phyloP scores from a whole-genome alignment of 1,140 invertebrate species.

The Papilio xuthus region DNA sequence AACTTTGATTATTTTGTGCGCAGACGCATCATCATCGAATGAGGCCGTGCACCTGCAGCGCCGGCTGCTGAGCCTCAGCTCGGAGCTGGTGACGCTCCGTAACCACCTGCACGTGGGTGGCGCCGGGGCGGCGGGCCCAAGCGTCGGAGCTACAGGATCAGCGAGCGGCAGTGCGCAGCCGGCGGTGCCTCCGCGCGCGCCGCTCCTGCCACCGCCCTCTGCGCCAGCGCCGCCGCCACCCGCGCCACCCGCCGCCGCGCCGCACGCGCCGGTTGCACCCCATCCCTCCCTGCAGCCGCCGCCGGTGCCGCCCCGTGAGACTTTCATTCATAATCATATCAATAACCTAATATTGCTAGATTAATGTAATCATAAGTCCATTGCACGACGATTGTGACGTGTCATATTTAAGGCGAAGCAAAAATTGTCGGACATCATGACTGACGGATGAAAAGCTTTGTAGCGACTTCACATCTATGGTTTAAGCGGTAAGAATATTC shows the following conservation, averaged over 20 bases:
- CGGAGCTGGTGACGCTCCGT: conserved; percentile 93
- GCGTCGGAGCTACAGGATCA: conserved; percentile 53
- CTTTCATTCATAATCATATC: neutral
- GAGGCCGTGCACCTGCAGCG: conserved; percentile 96
- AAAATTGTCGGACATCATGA: no score
- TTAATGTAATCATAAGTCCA: no score
- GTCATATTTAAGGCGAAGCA: no score
- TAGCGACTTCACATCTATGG: no score
- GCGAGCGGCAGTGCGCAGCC: conserved; percentile 47
- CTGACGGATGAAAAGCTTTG: no score
- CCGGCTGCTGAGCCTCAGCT: conserved; percentile 92
- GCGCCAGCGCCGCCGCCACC: conserved; percentile 66
- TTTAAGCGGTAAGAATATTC: no score
- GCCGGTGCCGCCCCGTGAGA: conserved; percentile 33
- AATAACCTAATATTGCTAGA: no score
- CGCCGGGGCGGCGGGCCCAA: conserved; percentile 51
- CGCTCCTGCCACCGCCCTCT: conserved; percentile 55
- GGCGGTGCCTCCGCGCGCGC: conserved; percentile 78
- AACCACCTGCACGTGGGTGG: conserved; percentile 91
- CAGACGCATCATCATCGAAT: conserved; percentile 96
- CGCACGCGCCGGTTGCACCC: conserved; percentile 56
- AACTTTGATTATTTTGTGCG: conserved; percentile 24
- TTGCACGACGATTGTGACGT: no score
- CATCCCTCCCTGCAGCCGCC: conserved; percentile 59
- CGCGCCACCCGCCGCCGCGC: conserved; percentile 50